phyloP scores from a whole-genome alignment of 2,888 invertebrate species.

The Cataglyphis livida region DNA sequence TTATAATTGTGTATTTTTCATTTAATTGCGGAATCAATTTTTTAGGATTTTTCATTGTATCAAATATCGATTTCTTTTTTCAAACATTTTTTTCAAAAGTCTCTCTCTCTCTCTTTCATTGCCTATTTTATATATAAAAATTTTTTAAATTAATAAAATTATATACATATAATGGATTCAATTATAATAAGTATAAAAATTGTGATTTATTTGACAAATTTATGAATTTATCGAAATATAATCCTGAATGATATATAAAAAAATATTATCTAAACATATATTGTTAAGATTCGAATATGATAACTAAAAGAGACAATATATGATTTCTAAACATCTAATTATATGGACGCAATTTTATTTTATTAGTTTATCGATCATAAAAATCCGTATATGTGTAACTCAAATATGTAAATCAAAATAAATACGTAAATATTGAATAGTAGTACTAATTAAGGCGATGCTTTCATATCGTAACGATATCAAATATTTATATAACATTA shows the following conservation, averaged over 20 bases:
- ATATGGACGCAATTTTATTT: neutral
- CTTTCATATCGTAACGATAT: neutral
- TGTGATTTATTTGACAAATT: neutral
- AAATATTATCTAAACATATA: neutral
- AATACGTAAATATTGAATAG: neutral
- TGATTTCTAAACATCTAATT: too few relatives aligned
- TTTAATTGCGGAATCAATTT: neutral
- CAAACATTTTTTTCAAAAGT: neutral
- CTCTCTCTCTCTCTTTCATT: too few relatives aligned
- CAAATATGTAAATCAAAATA: neutral
- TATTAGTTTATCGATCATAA: neutral
- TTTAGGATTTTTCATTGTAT: neutral
- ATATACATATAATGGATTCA: neutral
- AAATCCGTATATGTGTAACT: neutral
- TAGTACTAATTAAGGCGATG: neutral
- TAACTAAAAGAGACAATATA: too few relatives aligned
- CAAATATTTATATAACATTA: neutral
- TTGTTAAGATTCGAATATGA: neutral
- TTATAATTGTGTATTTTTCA: slow-evolving; percentile 7
- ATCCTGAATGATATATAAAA: neutral
- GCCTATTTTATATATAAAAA: too few relatives aligned
- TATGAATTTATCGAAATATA: neutral
- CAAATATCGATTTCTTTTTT: neutral
- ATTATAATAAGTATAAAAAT: neutral
- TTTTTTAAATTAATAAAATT: neutral